These are phyloP conservation scores for Saguinus imperator DNA, from an alignment of 2,113 vertebrate genomes.

Conservation along the genomic window DNA sequence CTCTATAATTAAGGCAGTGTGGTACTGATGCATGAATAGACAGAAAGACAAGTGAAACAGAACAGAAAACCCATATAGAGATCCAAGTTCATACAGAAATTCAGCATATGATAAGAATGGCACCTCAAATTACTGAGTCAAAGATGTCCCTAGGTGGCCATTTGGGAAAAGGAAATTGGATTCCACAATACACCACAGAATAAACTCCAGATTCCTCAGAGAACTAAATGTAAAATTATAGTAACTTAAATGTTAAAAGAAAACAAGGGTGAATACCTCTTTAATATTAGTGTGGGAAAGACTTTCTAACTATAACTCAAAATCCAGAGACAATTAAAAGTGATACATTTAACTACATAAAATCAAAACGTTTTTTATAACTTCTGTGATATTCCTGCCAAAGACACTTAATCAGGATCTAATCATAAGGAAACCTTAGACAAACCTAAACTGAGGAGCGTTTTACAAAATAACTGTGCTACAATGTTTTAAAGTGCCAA, in stretches of 20 bases:
- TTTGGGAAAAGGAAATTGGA: background rate
- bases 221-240: background rate
- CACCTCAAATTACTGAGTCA: background rate
- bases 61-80: background rate
- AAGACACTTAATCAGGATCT: background rate
- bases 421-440: slow-evolving; percentile 14
- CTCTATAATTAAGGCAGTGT: background rate
- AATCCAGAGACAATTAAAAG: background rate
- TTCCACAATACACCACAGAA: background rate
- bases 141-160: background rate
- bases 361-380: background rate
- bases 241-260: background rate
- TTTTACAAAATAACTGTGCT: background rate
- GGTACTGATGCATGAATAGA: background rate
- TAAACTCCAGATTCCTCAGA: background rate
- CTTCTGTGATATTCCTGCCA: background rate
- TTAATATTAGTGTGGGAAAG: background rate
- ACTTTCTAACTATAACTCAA: background rate
- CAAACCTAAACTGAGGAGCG: background rate
- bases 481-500: background rate
- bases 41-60: background rate
- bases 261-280: background rate
- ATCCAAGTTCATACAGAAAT: background rate
- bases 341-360: background rate
- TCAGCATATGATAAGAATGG: background rate